Evolutionary conservation across 92 coral and sea anemone genomes (phyloP), one percentile per base, ranked within the genome.

Genomic region (Parazoanthus swiftii): DNA sequence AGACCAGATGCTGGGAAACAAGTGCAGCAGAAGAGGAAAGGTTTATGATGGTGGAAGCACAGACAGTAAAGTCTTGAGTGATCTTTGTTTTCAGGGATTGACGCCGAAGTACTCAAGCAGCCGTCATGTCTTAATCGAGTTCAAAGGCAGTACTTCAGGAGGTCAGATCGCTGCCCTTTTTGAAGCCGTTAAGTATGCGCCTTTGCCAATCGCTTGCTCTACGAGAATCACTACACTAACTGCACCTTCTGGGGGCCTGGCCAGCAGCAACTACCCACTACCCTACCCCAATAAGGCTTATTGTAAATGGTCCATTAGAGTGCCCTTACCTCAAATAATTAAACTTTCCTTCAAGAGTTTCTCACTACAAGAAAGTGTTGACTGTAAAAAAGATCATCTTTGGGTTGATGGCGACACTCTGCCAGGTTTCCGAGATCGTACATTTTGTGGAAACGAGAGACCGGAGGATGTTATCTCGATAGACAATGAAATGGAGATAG

Each of bases 331-430:
- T 2, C 50, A 84, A 25, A 10, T 84, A 21, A 26, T 84, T 10
- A 84, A 71, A 16, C 87, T 84, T 35, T 71, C 87, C 43, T 84
- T 84, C 67, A 84, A 84, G 67, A 70, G 26, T 6, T 84, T 84
- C 54, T 84, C 87, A 18, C 46, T 84, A 20, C 78, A 84, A 73
- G 66, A 72, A 33, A 84, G 87, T 84, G 33, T 4, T 2, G 25
- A 84, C 78, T 84, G 87, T 21, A 54, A 33, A 21, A 84, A 84
- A 73, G 87, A 84, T 84, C 71, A 35, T 33, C 16, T 84, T 20
- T 11, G 43, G 50, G 37, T 84, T 2, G 21, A 29, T 29, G 87
- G 77, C 71, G 54, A 25, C 29, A 70, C 42, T 71, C 44, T 68
- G 15, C 87, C 78, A 8, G 79, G 33, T 25, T 71, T 73, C 44